Evolutionary conservation across 2,797 vertebrate species (phyloP).

Genomic region (Melanotaenia nigrans): DNA sequence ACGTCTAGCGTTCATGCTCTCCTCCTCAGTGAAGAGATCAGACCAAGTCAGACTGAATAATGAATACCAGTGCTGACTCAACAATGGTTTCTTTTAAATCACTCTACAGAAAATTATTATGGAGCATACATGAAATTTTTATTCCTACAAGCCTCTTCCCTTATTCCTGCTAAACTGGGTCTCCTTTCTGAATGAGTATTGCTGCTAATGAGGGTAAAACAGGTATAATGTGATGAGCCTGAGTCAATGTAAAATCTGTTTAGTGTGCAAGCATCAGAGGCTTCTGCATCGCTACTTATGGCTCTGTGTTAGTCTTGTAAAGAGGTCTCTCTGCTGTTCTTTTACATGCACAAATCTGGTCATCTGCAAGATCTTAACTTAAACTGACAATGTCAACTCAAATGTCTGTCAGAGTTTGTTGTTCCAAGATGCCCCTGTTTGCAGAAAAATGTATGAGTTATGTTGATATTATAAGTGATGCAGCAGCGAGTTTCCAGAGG

Average conservation of each 20-base stretch:
- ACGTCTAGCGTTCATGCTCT: neutral
- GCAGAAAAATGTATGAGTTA: neutral
- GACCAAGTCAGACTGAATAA: conserved; percentile 26
- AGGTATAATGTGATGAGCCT: conserved; percentile 37
- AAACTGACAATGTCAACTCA: conserved; percentile 35
- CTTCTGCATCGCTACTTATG: conserved; percentile 40
- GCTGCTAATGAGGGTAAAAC: neutral
- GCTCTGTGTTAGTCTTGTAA: conserved; percentile 22
- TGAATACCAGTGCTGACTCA: conserved; percentile 16
- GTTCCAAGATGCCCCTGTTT: conserved; percentile 18
- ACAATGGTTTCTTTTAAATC: conserved; percentile 23
- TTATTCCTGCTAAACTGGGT: neutral
- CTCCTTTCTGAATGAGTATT: conserved; percentile 54
- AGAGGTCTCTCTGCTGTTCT: conserved; percentile 17
- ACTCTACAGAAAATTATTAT: conserved; percentile 6
- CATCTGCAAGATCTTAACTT: conserved; percentile 28
- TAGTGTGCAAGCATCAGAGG: conserved; percentile 25
- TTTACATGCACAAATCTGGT: conserved; percentile 11
- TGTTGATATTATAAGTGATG: neutral
- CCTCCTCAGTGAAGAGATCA: conserved; percentile 23
- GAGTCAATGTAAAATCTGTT: conserved; percentile 24
- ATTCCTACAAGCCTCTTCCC: conserved; percentile 12
- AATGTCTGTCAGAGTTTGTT: conserved; percentile 37
- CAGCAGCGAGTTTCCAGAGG: conserved; percentile 32
- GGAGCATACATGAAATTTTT: neutral